A percentile compares a stretch with the other conserved stretches of the same genome.
Conservation (phyloP, 2,113 vertebrate genomes). For the Tautogolabrus adspersus region DNA sequence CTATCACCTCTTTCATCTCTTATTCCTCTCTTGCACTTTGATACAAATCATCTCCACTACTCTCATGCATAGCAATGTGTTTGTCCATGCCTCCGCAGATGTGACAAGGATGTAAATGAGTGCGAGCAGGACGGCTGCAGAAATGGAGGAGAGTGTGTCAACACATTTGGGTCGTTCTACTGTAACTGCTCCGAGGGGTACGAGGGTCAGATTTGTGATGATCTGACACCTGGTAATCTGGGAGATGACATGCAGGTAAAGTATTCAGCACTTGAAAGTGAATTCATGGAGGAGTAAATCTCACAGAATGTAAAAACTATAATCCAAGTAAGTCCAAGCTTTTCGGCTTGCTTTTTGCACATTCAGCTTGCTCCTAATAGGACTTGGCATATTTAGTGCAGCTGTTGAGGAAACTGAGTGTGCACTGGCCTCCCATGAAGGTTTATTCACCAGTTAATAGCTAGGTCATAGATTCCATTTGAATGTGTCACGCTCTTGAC, state of each 20-base stretch:
- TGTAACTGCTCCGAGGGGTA: constrained; percentile 94
- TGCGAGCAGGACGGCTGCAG: constrained; percentile 90
- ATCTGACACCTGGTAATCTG: constrained; percentile 80
- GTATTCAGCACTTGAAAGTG: background rate
- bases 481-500: constrained; percentile 56
- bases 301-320: constrained; percentile 1
- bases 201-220: constrained; percentile 88
- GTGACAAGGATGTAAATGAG: constrained; percentile 92
- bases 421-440: constrained; percentile 15
- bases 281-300: background rate
- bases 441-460: constrained; percentile 46
- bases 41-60: constrained; percentile 15
- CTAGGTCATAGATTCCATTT: constrained; percentile 56
- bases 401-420: constrained; percentile 45
- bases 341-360: constrained; percentile 1
- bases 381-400: constrained; percentile 36
- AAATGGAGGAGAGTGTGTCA: constrained; percentile 89
- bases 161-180: constrained; percentile 91
- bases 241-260: constrained; percentile 79
- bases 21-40: constrained; percentile 26
- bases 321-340: background rate
- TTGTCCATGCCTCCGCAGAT: constrained; percentile 81
- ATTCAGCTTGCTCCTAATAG: constrained; percentile 43
- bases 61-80: constrained; percentile 1
- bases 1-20: constrained; percentile 20